These are phyloP conservation scores for Lamprologus sp. DNA, from an alignment of 2,113 vertebrate species.

Conservation along the genomic window DNA sequence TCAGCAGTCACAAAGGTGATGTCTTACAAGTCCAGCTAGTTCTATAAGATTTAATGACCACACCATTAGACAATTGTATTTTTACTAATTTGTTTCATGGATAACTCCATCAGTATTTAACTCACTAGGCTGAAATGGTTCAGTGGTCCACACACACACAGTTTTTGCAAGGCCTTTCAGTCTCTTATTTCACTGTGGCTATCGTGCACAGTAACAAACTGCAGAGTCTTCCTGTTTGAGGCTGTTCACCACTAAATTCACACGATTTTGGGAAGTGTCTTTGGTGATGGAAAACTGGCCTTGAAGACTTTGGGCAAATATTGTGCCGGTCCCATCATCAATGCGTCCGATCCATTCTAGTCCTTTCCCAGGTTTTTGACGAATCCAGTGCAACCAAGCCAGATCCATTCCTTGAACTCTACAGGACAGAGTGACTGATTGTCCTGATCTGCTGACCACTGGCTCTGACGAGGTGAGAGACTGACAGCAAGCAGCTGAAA, in stretches of 20 bases:
- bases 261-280: background rate
- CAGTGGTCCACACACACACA: too few relatives aligned
- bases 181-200: background rate
- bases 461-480: constrained; percentile 4
- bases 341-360: background rate
- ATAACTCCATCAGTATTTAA: background rate
- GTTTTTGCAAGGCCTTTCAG: too few relatives aligned
- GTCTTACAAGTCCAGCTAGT: background rate
- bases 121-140: background rate
- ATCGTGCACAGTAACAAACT: fast-evolving
- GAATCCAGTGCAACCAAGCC: constrained; percentile 3
- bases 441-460: background rate
- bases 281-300: background rate
- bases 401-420: background rate
- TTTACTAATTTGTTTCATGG: background rate
- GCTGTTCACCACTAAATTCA: background rate
- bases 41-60: background rate
- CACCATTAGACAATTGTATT: background rate
- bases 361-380: background rate
- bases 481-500: background rate
- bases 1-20: background rate
- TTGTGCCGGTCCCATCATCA: fast-evolving
- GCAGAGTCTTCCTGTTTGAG: background rate
- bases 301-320: background rate
- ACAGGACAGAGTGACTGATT: background rate